phyloP scores from a whole-genome alignment of 2,113 vertebrate genomes.

The Hypomesus transpacificus region DNA sequence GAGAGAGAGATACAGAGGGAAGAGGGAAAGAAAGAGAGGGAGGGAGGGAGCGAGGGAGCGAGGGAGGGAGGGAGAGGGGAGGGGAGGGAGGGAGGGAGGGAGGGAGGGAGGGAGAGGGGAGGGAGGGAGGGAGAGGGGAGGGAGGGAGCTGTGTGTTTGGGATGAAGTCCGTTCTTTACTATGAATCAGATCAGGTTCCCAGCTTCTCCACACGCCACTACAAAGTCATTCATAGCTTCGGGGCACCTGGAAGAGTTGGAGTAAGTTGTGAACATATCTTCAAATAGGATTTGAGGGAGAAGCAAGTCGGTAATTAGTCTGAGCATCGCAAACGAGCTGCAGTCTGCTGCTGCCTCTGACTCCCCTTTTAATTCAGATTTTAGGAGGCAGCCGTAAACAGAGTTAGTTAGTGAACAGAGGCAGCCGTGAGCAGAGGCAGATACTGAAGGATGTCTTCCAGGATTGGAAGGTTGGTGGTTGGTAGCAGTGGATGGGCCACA shows the following conservation, averaged over 20 bases:
- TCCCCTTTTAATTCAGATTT: slow-evolving; percentile 73
- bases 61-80: neutral
- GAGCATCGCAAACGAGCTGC: slow-evolving; percentile 67
- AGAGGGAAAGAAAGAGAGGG: too few relatives aligned
- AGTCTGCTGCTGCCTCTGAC: slow-evolving; percentile 65
- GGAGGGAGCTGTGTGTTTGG: slow-evolving; percentile 3
- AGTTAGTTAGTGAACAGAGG: too few relatives aligned
- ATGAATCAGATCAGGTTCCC: slow-evolving; percentile 32
- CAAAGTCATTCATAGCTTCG: slow-evolving; percentile 66
- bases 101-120: neutral
- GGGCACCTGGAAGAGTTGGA: slow-evolving; percentile 67
- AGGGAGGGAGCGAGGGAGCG: neutral
- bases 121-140: neutral
- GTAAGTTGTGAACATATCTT: slow-evolving; percentile 64
- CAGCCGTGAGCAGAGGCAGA: slow-evolving; percentile 64
- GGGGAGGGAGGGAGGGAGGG: neutral
- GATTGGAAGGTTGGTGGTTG: too few relatives aligned
- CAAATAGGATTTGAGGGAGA: slow-evolving; percentile 69
- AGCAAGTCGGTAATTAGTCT: slow-evolving; percentile 70
- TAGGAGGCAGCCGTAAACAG: slow-evolving; percentile 71
- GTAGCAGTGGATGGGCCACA: too few relatives aligned
- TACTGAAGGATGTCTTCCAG: too few relatives aligned
- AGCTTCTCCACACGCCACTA: slow-evolving; percentile 58
- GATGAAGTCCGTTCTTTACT: slow-evolving; percentile 29
- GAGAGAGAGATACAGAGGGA: slow-evolving; percentile 15